Conservation (phyloP, 1,140 invertebrate genomes). For the Helicoverpa armigera region DNA sequence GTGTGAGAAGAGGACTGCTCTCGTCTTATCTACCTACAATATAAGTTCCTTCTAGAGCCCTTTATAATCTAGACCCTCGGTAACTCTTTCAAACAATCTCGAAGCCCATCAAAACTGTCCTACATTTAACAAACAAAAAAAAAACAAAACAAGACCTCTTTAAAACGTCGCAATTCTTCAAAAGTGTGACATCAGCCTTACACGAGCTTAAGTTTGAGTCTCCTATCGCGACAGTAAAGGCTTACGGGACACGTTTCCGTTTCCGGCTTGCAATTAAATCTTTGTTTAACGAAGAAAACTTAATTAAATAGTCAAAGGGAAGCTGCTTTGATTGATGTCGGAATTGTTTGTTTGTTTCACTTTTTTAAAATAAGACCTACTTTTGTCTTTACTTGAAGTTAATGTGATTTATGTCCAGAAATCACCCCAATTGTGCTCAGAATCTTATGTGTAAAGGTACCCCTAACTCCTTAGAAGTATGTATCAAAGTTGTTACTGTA, state of each 20-base stretch:
- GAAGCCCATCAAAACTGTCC: not conserved
- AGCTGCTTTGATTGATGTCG: conserved; percentile 12
- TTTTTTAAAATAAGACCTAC: not conserved
- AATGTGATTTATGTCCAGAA: too few relatives aligned
- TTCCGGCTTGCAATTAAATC: conserved; percentile 44
- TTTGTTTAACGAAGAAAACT: conserved; percentile 48
- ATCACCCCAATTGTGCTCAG: too few relatives aligned
- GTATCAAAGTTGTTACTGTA: too few relatives aligned
- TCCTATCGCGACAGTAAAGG: conserved; percentile 27
- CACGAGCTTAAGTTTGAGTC: conserved; percentile 45
- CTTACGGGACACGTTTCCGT: conserved; percentile 45
- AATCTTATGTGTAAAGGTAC: too few relatives aligned
- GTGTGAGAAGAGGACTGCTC: too few relatives aligned
- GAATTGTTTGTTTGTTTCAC: not conserved
- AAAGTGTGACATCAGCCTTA: conserved; percentile 30
- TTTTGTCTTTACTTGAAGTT: too few relatives aligned
- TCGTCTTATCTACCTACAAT: too few relatives aligned
- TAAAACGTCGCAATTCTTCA: conserved; percentile 30
- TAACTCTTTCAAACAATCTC: not conserved
- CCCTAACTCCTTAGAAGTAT: too few relatives aligned
- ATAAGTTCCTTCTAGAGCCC: not conserved
- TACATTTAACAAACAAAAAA: not conserved
- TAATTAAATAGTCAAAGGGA: conserved; percentile 47
- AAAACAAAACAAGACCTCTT: not conserved
- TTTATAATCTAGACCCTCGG: not conserved